Conservation (phyloP, 2,113 vertebrate species). For the Eonycteris spelaea region DNA sequence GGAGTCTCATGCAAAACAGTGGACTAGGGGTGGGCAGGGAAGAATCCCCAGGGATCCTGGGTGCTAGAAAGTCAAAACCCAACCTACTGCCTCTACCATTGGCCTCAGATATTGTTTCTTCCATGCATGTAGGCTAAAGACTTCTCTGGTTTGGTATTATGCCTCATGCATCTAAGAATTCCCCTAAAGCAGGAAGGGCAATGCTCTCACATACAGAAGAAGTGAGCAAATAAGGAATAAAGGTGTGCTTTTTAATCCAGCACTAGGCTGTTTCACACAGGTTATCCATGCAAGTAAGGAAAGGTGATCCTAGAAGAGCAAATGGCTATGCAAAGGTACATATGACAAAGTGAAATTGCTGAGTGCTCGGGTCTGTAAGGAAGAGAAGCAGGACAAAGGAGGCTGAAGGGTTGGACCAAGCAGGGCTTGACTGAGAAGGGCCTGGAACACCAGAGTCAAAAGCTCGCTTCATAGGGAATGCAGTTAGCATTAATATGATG, state of each 20-base stretch:
- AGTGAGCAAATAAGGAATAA: neutral
- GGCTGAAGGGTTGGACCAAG: neutral
- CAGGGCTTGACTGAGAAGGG: neutral
- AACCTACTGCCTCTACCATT: neutral
- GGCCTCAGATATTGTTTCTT: neutral
- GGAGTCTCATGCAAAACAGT: neutral
- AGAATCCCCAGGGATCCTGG: neutral
- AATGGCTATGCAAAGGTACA: rapidly evolving
- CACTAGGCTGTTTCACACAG: neutral
- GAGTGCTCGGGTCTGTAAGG: neutral
- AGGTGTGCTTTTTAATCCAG: neutral
- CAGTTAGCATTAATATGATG: too few species aligned
- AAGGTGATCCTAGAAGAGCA: neutral
- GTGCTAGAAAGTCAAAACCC: neutral
- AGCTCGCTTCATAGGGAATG: too few species aligned
- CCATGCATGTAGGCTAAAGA: neutral
- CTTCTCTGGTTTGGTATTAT: neutral
- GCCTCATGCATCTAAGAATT: neutral
- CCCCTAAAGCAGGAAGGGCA: neutral
- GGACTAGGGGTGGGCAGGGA: neutral
- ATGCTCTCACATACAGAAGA: neutral
- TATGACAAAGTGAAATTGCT: neutral
- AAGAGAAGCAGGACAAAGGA: neutral
- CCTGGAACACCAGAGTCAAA: neutral
- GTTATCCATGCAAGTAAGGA: neutral